phyloP scores from a whole-genome alignment of 2,113 vertebrate species.

The Cinclus cinclus region DNA sequence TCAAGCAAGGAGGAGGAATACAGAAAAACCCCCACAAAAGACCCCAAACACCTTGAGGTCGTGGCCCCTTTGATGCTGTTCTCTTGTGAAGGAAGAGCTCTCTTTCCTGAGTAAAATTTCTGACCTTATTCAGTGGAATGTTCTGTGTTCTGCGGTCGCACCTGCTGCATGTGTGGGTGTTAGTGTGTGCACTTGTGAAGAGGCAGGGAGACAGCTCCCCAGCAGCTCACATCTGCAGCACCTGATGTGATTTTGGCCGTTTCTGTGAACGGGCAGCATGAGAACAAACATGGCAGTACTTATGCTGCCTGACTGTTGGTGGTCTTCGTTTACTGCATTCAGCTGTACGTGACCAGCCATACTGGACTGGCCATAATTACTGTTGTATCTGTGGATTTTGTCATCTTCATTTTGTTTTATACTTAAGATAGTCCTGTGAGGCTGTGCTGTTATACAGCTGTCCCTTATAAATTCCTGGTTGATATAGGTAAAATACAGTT shows the following conservation, averaged over 20 bases:
- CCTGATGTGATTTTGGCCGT: background rate
- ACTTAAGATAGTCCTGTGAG: background rate
- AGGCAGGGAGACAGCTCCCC: background rate
- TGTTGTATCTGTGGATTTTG: background rate
- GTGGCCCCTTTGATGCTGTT: background rate
- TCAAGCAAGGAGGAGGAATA: background rate
- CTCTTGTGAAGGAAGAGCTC: background rate
- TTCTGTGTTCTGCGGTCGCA: fast-evolving
- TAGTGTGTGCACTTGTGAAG: background rate
- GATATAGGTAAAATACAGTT: background rate
- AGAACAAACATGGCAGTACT: background rate
- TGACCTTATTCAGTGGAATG: background rate
- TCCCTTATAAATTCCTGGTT: background rate
- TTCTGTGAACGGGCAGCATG: background rate
- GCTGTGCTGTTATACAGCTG: background rate
- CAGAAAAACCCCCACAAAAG: background rate
- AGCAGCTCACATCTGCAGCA: background rate
- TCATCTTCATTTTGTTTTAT: background rate
- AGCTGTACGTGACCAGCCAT: fast-evolving
- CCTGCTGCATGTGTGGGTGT: fast-evolving
- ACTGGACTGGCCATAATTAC: background rate
- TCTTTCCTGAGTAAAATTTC: background rate
- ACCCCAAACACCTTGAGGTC: background rate
- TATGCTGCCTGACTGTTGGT: background rate
- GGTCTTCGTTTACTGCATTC: background rate